phyloP scores from a whole-genome alignment of 2,888 invertebrate genomes.

The Sphaerophoria rueppellii region DNA sequence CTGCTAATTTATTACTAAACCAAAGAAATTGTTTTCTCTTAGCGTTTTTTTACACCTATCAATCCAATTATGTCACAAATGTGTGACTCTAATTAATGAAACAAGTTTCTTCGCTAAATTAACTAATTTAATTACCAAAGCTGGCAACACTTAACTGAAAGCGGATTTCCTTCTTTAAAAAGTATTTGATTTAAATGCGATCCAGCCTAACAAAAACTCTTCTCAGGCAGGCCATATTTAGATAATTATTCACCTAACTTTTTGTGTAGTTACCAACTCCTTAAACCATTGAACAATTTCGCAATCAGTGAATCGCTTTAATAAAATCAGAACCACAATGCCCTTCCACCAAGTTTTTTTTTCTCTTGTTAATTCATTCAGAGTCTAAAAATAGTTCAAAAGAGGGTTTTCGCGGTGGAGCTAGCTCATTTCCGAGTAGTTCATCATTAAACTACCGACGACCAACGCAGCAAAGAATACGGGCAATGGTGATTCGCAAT shows the following conservation, averaged over 20 bases:
- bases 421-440: slow-evolving; percentile 61
- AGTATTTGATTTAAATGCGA: not conserved
- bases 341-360: not conserved
- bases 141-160: slow-evolving; percentile 25
- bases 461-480: too few species aligned
- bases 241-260: too few species aligned
- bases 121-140: slow-evolving; percentile 58
- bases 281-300: not conserved
- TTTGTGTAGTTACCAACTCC: too few species aligned
- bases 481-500: slow-evolving; percentile 1
- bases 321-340: slow-evolving; percentile 22
- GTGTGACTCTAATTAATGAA: slow-evolving; percentile 57
- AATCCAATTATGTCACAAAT: slow-evolving; percentile 45
- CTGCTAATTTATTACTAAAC: not conserved
- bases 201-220: too few species aligned
- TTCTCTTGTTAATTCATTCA: not conserved
- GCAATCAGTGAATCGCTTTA: slow-evolving; percentile 15
- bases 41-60: slow-evolving; percentile 15
- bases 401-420: slow-evolving; percentile 19
- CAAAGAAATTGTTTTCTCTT: not conserved
- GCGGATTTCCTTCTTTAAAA: slow-evolving; percentile 24
- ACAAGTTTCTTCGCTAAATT: slow-evolving; percentile 59
- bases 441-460: slow-evolving; percentile 60
- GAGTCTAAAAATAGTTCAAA: slow-evolving; percentile 35
- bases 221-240: too few species aligned